These are phyloP conservation scores for Helostoma temminkii DNA, from an alignment of 2,797 vertebrate genomes.

Conservation along the genomic window DNA sequence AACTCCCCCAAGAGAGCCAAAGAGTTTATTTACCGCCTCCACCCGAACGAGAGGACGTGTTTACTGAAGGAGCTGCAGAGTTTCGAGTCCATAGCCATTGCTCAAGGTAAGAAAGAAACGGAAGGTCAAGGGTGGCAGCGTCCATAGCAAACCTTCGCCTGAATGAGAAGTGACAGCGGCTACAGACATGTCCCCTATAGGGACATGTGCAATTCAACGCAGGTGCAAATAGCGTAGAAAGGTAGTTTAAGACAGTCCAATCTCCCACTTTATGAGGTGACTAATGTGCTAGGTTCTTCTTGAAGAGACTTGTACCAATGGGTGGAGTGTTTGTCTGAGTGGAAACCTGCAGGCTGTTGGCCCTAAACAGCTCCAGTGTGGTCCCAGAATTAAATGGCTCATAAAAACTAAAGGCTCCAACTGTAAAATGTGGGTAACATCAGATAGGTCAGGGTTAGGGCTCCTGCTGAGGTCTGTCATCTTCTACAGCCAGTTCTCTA, in stretches of 20 bases:
- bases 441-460: too few species aligned
- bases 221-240: too few species aligned
- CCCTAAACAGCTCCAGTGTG: too few species aligned
- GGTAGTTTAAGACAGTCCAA: neutral
- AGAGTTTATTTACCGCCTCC: slow-evolving; percentile 93
- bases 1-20: slow-evolving; percentile 88
- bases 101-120: slow-evolving; percentile 85
- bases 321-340: neutral
- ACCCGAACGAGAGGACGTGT: slow-evolving; percentile 88
- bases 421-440: too few species aligned
- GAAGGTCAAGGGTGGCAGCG: slow-evolving; percentile 27
- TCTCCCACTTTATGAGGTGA: neutral
- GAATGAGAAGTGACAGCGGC: too few species aligned
- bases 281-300: too few species aligned
- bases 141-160: too few species aligned
- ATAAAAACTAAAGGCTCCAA: too few species aligned
- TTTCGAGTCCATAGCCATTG: slow-evolving; percentile 92
- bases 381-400: too few species aligned
- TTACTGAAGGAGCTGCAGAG: slow-evolving; percentile 91
- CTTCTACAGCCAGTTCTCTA: too few species aligned
- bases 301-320: neutral
- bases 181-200: too few species aligned
- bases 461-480: too few species aligned
- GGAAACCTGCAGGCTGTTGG: neutral
- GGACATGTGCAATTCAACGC: neutral